These are phyloP conservation scores for Cryptops parisi DNA, from an alignment of 2,888 invertebrate species.

Conservation along the genomic window DNA sequence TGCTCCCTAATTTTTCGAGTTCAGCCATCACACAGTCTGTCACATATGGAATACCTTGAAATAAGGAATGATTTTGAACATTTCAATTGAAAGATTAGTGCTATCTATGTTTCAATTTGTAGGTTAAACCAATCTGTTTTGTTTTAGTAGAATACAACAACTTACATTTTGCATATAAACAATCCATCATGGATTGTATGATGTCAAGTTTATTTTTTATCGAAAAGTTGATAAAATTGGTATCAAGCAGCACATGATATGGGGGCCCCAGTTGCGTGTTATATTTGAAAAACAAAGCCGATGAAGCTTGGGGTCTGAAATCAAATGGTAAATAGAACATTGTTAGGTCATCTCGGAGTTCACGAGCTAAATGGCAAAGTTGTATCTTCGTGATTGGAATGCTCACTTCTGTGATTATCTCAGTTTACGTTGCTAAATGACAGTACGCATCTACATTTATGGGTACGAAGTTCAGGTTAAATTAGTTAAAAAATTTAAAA, in stretches of 20 bases:
- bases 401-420: too few species aligned
- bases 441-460: too few species aligned
- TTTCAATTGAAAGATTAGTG: too few species aligned
- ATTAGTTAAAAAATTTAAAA: too few species aligned
- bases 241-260: conserved; percentile 89
- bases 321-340: too few species aligned
- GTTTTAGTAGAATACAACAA: conserved; percentile 10
- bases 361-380: too few species aligned
- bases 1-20: conserved; percentile 88
- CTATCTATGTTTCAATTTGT: neutral
- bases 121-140: neutral
- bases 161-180: conserved; percentile 82
- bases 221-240: conserved; percentile 97
- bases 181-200: conserved; percentile 96
- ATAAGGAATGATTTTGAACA: neutral
- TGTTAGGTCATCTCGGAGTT: too few species aligned
- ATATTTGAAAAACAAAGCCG: conserved; percentile 93
- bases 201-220: conserved; percentile 96
- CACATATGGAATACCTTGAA: conserved; percentile 79
- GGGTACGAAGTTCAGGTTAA: too few species aligned
- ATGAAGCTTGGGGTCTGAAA: conserved; percentile 57
- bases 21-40: conserved; percentile 98
- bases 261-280: conserved; percentile 97
- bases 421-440: too few species aligned
- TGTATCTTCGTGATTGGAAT: too few species aligned